These are phyloP conservation scores for Acropternis orthonyx DNA, from an alignment of 2,797 vertebrate genomes.

Conservation along the genomic window DNA sequence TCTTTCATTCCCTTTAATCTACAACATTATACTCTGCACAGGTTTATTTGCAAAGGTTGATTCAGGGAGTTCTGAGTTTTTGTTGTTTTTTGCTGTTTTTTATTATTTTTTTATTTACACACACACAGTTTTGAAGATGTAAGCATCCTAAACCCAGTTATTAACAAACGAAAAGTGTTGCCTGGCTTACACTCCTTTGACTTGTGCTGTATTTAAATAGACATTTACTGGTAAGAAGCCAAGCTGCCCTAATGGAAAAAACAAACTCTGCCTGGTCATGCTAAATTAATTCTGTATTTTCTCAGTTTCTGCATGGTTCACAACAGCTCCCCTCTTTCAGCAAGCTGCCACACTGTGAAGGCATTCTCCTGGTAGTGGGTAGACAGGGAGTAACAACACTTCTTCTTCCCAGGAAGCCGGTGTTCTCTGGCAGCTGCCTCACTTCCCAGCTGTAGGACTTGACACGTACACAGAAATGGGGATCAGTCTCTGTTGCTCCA, in stretches of 20 bases:
- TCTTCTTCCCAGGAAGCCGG: background rate
- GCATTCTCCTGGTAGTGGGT: background rate
- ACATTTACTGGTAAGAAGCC: background rate
- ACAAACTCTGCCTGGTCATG: background rate
- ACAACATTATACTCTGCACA: background rate
- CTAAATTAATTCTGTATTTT: slow-evolving; percentile 14
- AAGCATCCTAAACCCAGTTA: background rate
- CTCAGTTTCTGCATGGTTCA: background rate
- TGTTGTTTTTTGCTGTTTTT: background rate
- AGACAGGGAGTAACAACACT: background rate
- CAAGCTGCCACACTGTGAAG: background rate
- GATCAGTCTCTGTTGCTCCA: background rate
- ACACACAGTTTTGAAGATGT: background rate
- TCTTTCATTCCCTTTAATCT: background rate
- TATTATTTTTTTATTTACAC: background rate
- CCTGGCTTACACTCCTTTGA: background rate
- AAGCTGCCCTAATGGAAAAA: background rate
- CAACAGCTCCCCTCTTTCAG: background rate
- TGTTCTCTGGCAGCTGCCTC: background rate
- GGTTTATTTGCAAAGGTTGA: background rate
- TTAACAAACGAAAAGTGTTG: background rate
- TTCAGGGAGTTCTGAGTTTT: background rate
- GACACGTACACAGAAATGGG: background rate
- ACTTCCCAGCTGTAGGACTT: background rate
- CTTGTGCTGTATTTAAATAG: background rate